Evolutionary conservation across 2,888 invertebrate species (phyloP).

Genomic region (Pristionchus mayeri): DNA sequence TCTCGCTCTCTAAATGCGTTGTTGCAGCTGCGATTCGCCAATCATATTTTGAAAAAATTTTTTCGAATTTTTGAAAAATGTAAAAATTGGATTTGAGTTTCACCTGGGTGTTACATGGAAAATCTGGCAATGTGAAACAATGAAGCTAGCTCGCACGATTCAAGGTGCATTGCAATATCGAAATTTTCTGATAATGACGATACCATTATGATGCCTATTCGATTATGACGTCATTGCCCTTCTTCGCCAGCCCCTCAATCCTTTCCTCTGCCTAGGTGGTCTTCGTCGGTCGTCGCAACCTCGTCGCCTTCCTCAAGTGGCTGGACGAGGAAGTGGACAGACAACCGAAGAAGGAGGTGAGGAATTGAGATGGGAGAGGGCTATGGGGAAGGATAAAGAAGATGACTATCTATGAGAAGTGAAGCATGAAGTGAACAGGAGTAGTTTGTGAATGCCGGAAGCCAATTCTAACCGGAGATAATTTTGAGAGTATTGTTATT

Average conservation of each 20-base stretch:
- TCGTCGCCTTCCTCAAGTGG: not conserved
- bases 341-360: not conserved
- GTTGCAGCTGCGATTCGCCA: too few species aligned
- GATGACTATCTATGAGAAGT: not conserved
- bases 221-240: not conserved
- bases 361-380: not conserved
- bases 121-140: too few species aligned
- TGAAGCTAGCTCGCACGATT: too few species aligned
- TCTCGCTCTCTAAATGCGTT: too few species aligned
- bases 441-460: too few species aligned
- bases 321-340: not conserved
- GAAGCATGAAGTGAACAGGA: not conserved
- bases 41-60: too few species aligned
- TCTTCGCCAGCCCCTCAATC: not conserved
- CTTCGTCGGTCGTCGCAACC: not conserved
- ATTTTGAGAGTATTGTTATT: too few species aligned
- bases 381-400: not conserved
- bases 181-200: too few species aligned
- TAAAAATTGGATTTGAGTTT: not conserved
- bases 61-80: too few species aligned
- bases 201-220: not conserved
- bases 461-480: too few species aligned
- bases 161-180: too few species aligned
- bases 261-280: not conserved
- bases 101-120: not conserved